Conservation (phyloP, 2,113 vertebrate species). For the Anser cygnoides region DNA sequence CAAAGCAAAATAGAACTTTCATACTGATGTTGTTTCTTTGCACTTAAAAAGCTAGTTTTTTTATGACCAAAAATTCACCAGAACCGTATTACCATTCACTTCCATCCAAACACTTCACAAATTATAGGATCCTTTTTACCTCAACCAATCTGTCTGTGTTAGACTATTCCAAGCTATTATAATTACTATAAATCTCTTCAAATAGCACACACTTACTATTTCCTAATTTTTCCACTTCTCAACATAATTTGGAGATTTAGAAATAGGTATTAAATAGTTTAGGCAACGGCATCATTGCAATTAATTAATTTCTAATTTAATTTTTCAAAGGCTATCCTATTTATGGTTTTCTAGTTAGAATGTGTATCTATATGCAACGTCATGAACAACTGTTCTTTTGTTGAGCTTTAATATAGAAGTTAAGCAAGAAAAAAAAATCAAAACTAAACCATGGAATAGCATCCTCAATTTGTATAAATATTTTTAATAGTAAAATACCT, state of each 20-base stretch:
- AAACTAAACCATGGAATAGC: not conserved
- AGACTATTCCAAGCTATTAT: not conserved
- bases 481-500: not conserved
- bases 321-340: not conserved
- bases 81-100: not conserved
- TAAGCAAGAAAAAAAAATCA: not conserved
- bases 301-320: not conserved
- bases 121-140: not conserved
- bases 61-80: not conserved
- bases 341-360: accelerated
- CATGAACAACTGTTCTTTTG: not conserved
- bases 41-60: not conserved
- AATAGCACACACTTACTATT: not conserved
- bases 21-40: not conserved
- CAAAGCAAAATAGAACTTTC: not conserved
- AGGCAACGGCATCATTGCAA: not conserved
- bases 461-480: not conserved
- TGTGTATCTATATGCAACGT: not conserved
- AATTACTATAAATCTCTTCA: not conserved
- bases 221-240: not conserved
- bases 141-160: not conserved
- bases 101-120: not conserved
- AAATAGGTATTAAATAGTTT: not conserved
- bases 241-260: not conserved
- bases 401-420: not conserved